Evolutionary conservation across 2,113 vertebrate species (phyloP).

Genomic region (Datnioides undecimradiatus): DNA sequence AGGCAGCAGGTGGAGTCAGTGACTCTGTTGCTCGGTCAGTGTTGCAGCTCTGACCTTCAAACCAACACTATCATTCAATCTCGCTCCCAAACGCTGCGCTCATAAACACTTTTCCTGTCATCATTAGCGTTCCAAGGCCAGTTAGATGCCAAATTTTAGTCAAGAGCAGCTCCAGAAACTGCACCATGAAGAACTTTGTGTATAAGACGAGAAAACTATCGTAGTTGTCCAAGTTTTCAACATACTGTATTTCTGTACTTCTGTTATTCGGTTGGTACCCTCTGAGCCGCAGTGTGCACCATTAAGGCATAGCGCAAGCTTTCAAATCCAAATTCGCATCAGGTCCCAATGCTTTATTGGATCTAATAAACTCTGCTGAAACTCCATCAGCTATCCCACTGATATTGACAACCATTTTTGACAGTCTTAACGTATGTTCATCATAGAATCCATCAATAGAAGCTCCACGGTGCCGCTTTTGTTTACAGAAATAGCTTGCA

Average conservation of each 20-base stretch:
- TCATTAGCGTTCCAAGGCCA: slow-evolving; percentile 5
- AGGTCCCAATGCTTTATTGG: slow-evolving; percentile 1
- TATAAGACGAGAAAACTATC: neutral
- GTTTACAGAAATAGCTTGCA: slow-evolving; percentile 27
- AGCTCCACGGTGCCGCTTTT: slow-evolving; percentile 17
- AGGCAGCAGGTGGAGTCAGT: slow-evolving; percentile 64
- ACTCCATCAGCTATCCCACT: slow-evolving; percentile 25
- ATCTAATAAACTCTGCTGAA: slow-evolving; percentile 7
- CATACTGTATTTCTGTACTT: too few relatives aligned
- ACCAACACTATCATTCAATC: slow-evolving; percentile 31
- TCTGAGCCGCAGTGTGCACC: neutral
- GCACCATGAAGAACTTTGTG: neutral
- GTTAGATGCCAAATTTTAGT: neutral
- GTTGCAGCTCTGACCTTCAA: slow-evolving; percentile 54
- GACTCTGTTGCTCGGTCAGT: slow-evolving; percentile 46
- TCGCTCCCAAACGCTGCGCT: neutral
- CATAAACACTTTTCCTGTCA: neutral
- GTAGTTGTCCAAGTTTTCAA: neutral
- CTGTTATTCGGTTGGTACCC: neutral
- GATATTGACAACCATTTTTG: slow-evolving; percentile 23
- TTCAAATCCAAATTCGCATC: slow-evolving; percentile 25
- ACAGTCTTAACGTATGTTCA: neutral
- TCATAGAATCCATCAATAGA: slow-evolving; percentile 30
- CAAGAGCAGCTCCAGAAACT: neutral
- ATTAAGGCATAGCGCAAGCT: neutral